Evolutionary conservation across 1,140 invertebrate genomes (phyloP), one percentile per base, ranked within the genome.

Genomic region (Potamilus streckersoni): DNA sequence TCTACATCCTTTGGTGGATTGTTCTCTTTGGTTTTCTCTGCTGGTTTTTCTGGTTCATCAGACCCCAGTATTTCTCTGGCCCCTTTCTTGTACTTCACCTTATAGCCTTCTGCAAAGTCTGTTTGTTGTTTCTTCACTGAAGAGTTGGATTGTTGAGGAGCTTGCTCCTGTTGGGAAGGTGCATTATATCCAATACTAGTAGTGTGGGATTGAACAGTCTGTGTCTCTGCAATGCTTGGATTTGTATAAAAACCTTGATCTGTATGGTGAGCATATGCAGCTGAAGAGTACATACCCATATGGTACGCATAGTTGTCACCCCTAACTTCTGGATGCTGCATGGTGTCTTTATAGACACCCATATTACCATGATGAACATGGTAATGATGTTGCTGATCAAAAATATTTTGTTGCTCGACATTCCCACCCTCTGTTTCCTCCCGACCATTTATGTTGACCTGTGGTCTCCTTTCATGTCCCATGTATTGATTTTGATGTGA

Each of bases 371-470:
- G 78, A 23, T 61, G 58, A 68, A 70, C 66, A 63, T 76, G 68
- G 69, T 82, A 74, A 75, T 71, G 74, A 66, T 76, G 74, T 16
- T 71, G 71, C 59, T 64, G 62, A 19, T 69, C 59, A 0, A 56
- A 57, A n/a, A 58, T 69, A 59, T 70, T 56, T 27, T 27, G 61
- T 38, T 62, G 68, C 2, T 69, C 69, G 20, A 71, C 73, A 61
- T 80, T 82, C 0, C 82, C 83, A 13, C 83, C 83, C 63, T 84
- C 83, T 2, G 80, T 74, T 65, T 82, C 80, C 56, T 80, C 82
- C 57, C 83, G 27, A 56, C 80, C 81, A 27, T 70, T 70, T 31
- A 76, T 76, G 11, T 56, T 71, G 62, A 71, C 69, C 23, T 76
- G 72, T 1, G 74, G 74, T 19, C 74, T n/a, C 27, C 72, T 64